Conservation (phyloP, 1,140 invertebrate genomes). For the Diachasmimorpha longicaudata region DNA sequence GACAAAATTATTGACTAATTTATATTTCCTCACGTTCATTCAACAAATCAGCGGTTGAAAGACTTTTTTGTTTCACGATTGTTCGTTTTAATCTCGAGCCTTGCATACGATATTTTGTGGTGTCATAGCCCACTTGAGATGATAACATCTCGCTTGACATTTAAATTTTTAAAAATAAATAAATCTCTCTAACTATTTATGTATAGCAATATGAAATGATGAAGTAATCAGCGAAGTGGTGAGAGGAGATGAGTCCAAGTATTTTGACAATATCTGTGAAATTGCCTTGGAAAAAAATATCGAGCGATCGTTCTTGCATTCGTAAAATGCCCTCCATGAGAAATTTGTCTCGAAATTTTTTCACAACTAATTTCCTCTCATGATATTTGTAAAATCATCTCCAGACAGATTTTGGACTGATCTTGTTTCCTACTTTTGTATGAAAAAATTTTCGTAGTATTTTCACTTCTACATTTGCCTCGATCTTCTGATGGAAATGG, state of each 20-base stretch:
- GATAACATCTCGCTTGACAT: not conserved
- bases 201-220: conserved; percentile 16
- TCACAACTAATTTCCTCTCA: not conserved
- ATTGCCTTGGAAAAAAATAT: too few species aligned
- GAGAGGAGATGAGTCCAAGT: not conserved
- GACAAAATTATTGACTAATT: not conserved
- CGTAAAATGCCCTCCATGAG: not conserved
- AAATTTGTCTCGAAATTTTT: not conserved
- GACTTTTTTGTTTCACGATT: not conserved
- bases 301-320: too few species aligned
- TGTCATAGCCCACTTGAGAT: not conserved
- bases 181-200: conserved; percentile 40
- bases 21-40: not conserved
- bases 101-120: not conserved
- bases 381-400: not conserved
- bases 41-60: not conserved
- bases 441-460: not conserved
- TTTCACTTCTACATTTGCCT: not conserved
- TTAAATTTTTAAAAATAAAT: conserved; percentile 28
- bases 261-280: too few species aligned
- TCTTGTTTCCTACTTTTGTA: not conserved
- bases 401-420: not conserved
- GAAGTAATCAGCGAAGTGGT: not conserved
- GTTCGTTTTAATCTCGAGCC: not conserved
- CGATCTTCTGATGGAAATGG: not conserved